Percentiles rank a stretch among this genome's conserved stretches.
phyloP scores from a whole-genome alignment of 2,797 vertebrate species.

The Rhyacichthys aspro region DNA sequence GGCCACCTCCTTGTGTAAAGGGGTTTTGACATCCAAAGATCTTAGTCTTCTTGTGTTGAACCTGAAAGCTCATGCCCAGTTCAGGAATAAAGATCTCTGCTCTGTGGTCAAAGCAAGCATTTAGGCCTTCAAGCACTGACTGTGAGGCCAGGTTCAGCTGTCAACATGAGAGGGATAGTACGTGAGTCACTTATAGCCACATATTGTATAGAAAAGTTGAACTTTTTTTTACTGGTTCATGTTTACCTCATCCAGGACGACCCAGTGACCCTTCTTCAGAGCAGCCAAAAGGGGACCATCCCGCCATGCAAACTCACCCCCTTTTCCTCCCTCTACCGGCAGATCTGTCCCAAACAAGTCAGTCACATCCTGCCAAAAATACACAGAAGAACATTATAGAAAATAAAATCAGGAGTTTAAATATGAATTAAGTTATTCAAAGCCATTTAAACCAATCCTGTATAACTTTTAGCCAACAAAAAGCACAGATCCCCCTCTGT shows the following conservation, averaged over 20 bases:
- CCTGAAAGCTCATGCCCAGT: conserved; percentile 91
- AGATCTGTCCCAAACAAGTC: conserved; percentile 97
- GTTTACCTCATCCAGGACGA: conserved; percentile 92
- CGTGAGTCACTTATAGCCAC: too few relatives aligned
- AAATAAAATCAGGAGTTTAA: neutral
- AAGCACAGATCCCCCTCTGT: too few relatives aligned
- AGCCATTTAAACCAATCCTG: too few relatives aligned
- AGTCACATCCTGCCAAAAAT: conserved; percentile 87
- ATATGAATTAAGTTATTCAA: neutral
- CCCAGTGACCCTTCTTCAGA: conserved; percentile 94
- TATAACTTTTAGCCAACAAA: too few relatives aligned
- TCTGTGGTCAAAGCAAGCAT: conserved; percentile 97
- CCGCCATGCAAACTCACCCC: conserved; percentile 96
- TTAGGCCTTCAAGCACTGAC: conserved; percentile 95
- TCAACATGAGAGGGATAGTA: neutral
- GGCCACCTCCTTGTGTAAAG: conserved; percentile 94
- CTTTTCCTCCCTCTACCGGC: conserved; percentile 97
- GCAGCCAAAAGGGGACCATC: conserved; percentile 94
- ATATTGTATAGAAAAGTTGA: too few relatives aligned
- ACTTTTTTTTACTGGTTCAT: too few relatives aligned
- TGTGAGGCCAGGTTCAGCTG: conserved; percentile 97
- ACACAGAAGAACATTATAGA: neutral
- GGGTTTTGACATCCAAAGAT: conserved; percentile 99
- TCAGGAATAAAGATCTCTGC: conserved; percentile 95
- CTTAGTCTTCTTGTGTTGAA: conserved; percentile 93